phyloP scores from a whole-genome alignment of 2,113 vertebrate species.

The Paratilapia polleni region DNA sequence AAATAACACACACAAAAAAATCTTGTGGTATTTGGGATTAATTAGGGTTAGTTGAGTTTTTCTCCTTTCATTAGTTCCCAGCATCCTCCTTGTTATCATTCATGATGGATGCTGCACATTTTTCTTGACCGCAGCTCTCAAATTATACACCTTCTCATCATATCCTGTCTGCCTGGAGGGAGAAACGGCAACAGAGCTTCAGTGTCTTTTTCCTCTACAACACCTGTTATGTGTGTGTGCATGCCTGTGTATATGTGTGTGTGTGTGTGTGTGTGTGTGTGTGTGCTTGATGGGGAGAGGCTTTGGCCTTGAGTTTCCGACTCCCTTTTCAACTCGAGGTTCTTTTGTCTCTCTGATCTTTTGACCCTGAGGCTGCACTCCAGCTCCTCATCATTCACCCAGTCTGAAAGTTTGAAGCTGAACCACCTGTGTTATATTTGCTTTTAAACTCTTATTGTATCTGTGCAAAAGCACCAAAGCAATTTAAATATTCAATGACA shows the following conservation, averaged over 20 bases:
- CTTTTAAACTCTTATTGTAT: background rate
- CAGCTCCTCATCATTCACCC: conserved; percentile 37
- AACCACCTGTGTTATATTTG: background rate
- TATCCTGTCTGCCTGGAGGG: conserved; percentile 27
- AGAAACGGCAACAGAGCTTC: conserved; percentile 6
- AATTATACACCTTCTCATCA: conserved; percentile 44
- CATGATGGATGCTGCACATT: conserved; percentile 49
- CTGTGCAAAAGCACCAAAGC: background rate
- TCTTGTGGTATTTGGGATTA: background rate
- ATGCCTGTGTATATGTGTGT: conserved; percentile 3
- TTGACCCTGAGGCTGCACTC: conserved; percentile 44
- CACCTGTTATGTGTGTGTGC: conserved; percentile 36
- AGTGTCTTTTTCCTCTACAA: conserved; percentile 1
- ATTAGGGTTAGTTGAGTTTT: background rate
- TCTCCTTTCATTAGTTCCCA: conserved; percentile 4
- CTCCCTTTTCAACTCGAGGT: conserved; percentile 33
- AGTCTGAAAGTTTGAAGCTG: background rate
- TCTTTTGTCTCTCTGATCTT: conserved; percentile 56
- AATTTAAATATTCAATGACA: background rate
- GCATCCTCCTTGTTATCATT: conserved; percentile 12
- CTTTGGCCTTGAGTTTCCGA: conserved; percentile 49
- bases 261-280: background rate
- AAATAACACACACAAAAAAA: background rate
- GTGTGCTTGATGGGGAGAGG: conserved; percentile 13
- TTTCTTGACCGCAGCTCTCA: conserved; percentile 23